These are phyloP conservation scores for Ptychodera flava DNA, from an alignment of 35 echinoderm and acorn worm genomes.

Conservation along the genomic window DNA sequence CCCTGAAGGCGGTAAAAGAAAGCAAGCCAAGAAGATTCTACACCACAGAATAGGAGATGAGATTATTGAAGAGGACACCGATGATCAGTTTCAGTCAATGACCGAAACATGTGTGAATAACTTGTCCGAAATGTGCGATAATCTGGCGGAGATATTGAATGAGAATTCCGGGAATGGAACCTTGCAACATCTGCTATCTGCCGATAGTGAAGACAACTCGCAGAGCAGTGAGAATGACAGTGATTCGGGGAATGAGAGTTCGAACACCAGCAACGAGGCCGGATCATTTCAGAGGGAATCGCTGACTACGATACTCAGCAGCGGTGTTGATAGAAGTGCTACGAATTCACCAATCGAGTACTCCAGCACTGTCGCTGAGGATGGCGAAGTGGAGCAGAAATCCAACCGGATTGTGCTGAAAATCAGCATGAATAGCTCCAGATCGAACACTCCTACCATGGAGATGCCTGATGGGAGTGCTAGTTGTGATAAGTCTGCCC, in stretches of 20 bases:
- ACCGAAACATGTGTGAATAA: slow-evolving; percentile 35
- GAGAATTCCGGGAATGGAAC: slow-evolving; percentile 24
- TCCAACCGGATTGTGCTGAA: background rate
- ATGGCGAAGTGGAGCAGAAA: background rate
- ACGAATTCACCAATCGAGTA: background rate
- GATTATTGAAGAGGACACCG: background rate
- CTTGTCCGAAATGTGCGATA: slow-evolving; percentile 81
- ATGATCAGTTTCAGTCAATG: background rate
- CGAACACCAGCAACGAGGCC: background rate
- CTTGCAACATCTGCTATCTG: background rate
- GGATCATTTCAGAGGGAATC: background rate
- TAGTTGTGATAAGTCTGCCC: too few relatives aligned
- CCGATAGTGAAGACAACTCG: background rate
- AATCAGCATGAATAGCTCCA: background rate
- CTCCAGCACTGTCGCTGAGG: background rate
- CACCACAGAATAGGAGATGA: background rate
- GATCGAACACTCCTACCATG: background rate
- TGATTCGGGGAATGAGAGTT: background rate
- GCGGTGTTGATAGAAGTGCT: background rate
- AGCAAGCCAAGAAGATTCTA: background rate
- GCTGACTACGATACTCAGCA: background rate
- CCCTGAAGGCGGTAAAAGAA: background rate
- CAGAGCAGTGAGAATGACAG: background rate
- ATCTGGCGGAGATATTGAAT: slow-evolving; percentile 67
- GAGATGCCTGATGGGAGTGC: too few relatives aligned